Conservation (phyloP, 1,140 invertebrate species). For the Lepidostoma basale region DNA sequence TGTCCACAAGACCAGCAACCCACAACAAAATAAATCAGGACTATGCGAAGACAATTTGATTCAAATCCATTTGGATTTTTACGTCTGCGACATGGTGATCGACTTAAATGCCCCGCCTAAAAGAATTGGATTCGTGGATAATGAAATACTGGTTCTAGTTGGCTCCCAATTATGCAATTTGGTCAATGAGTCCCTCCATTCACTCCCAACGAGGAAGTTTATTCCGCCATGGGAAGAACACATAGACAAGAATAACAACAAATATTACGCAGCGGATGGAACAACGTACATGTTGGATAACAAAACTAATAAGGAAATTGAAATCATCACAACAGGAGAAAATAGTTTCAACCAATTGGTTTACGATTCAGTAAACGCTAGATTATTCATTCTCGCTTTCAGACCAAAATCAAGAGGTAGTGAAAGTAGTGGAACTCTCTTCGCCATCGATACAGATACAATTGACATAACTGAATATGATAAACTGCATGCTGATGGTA, state of each 20-base stretch:
- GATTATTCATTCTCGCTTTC: constrained; percentile 13
- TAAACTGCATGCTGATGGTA: background rate
- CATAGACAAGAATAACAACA: constrained; percentile 13
- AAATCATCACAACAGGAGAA: constrained; percentile 21
- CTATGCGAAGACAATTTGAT: no score
- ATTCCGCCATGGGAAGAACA: constrained; percentile 19
- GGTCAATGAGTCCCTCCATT: background rate
- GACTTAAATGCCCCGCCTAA: background rate
- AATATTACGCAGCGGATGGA: background rate
- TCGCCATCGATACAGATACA: constrained; percentile 11
- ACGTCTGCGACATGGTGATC: no score
- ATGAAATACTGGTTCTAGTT: background rate
- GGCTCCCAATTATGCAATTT: background rate
- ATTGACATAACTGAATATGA: background rate
- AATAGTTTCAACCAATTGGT: constrained; percentile 8
- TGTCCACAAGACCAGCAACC: no score
- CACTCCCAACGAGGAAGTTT: background rate
- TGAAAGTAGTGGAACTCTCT: constrained; percentile 13
- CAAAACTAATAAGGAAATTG: background rate
- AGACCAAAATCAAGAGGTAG: background rate
- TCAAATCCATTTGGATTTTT: no score
- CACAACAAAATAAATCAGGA: no score
- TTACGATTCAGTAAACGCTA: background rate
- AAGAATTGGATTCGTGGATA: background rate
- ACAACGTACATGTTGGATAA: constrained; percentile 6